A percentile compares a stretch with the other conserved stretches of the same genome.
phyloP scores from a whole-genome alignment of 2,888 invertebrate species.

The Syrphus vitripennis region DNA sequence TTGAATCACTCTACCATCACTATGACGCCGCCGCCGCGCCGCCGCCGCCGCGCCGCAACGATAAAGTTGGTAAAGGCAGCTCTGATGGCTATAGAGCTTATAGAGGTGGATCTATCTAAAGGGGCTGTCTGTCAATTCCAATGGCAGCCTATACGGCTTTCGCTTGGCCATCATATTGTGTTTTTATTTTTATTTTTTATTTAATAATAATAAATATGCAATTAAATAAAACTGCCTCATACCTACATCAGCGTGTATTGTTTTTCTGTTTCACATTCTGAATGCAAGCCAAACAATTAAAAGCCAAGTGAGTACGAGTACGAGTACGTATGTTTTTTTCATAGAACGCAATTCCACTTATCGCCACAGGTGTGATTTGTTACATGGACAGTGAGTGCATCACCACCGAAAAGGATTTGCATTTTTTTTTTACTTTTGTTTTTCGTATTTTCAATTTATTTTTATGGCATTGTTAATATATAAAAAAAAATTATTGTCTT shows the following conservation, averaged over 20 bases:
- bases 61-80: conserved; percentile 47
- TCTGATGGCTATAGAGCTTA: too few relatives aligned
- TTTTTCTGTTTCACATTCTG: conserved; percentile 45
- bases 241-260: not conserved
- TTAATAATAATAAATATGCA: conserved; percentile 36
- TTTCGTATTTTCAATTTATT: not conserved
- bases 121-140: conserved; percentile 50
- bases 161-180: conserved; percentile 35
- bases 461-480: not conserved
- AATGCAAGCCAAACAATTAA: conserved; percentile 59
- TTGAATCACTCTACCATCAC: conserved; percentile 65
- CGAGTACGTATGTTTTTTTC: not conserved
- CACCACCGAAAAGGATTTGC: conserved; percentile 45
- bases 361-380: conserved; percentile 51
- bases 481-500: conserved; percentile 12
- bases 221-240: conserved; percentile 55
- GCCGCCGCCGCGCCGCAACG: too few relatives aligned
- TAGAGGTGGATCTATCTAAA: conserved; percentile 16
- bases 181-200: conserved; percentile 6
- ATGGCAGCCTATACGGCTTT: conserved; percentile 18
- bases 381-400: conserved; percentile 10
- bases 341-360: conserved; percentile 38
- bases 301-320: not conserved
- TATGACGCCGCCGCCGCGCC: too few relatives aligned
- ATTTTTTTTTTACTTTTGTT: conserved; percentile 21